Evolutionary conservation across 2,797 vertebrate species (phyloP).

Genomic region (Trachops cirrhosus): DNA sequence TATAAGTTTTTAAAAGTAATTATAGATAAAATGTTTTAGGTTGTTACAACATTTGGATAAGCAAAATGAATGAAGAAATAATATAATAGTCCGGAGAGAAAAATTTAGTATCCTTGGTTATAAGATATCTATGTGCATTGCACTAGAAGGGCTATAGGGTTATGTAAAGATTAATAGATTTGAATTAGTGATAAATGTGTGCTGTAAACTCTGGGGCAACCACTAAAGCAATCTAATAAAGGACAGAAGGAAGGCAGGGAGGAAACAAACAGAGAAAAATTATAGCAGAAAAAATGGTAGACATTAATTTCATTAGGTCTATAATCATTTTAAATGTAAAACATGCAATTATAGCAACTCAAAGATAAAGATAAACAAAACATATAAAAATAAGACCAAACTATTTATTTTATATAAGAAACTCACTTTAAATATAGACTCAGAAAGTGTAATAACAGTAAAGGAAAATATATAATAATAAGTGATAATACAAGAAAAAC

Average conservation of each 20-base stretch:
- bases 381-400: background rate
- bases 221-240: background rate
- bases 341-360: constrained; percentile 91
- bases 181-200: background rate
- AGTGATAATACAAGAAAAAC: background rate
- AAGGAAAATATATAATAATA: background rate
- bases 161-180: background rate
- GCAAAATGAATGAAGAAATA: background rate
- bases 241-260: background rate
- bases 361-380: constrained; percentile 93
- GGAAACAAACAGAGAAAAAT: constrained; percentile 82
- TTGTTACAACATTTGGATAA: background rate
- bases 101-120: background rate
- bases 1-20: background rate
- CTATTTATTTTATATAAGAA: background rate
- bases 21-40: background rate
- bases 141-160: background rate
- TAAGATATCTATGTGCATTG: background rate
- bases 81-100: background rate
- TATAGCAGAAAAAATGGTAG: constrained; percentile 88
- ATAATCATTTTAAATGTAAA: constrained; percentile 57
- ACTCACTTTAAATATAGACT: background rate
- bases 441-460: background rate
- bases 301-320: background rate
- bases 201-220: background rate